Base-by-base conservation (phyloP, 2,113 vertebrate species). In the Alligator sinensis region DNA sequence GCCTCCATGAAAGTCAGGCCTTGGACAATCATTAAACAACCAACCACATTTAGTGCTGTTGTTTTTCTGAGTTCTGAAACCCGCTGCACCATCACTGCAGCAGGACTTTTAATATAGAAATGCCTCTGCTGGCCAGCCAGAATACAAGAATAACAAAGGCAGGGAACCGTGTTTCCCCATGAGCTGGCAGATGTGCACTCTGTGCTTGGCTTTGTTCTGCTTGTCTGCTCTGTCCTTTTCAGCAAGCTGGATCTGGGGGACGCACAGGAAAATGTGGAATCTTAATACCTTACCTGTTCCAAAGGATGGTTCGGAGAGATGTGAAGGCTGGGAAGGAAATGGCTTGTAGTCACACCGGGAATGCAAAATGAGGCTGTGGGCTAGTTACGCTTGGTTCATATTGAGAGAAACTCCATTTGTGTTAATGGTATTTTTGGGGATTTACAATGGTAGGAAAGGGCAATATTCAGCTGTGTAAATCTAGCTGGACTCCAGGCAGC, bases 361-460 rank as follows among this genome's bases (percentile, higher is more conserved):
- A 66, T 86, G 70, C 14, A 89, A 91, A 88, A 88, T 70, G 28
- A 91, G 59, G 15, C 9, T 75, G 25, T 14, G 77, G 34, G 63
- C 21, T 83, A 72, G 83, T 87, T 57, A 6, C 24, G 10, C 66
- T 80, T 81, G 68, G 4, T 19, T 64, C 81, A n/a, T 91, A 86
- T 80, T 55, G 68, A 90, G 84, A 91, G 57, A 64, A 64, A 91
- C 86, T 80, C 15, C 79, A 3, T 2, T 82, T 0, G 19, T 81
- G 61, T 30, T 91, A 24, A 9, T 55, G 55, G 47, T 63, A 6
- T 38, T 88, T 76, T 15, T 85, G 59, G 76, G 57, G 13, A 80
- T 80, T 94, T 95, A 24, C 78, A 93, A 38, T 82, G 85, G 63
- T 30, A 77, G 72, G 55, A 24, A 91, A 91, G 21, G 24, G 24